Conservation (phyloP, 1,140 invertebrate species). For the Campoletis sonorensis region DNA sequence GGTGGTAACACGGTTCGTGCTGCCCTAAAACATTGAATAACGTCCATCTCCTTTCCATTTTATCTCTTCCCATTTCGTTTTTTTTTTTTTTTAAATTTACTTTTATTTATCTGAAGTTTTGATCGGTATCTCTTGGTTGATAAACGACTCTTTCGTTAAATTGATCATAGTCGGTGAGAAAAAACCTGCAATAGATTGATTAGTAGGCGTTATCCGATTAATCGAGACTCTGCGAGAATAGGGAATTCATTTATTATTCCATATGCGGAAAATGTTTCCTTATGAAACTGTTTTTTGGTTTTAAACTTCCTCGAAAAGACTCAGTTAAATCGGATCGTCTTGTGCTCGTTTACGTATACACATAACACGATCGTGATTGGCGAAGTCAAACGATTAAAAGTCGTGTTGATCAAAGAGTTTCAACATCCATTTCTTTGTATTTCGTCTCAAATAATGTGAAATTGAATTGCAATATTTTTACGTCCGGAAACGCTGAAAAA, state of each 20-base stretch:
- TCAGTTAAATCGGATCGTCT: slow-evolving; percentile 8
- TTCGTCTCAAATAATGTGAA: too few species aligned
- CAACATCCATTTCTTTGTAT: not conserved
- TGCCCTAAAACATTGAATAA: slow-evolving; percentile 65
- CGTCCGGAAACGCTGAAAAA: too few species aligned
- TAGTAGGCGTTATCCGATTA: slow-evolving; percentile 52
- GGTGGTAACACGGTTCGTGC: slow-evolving; percentile 66
- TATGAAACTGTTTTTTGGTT: not conserved
- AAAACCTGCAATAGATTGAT: slow-evolving; percentile 68
- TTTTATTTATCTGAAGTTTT: slow-evolving; percentile 42
- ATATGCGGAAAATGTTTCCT: not conserved
- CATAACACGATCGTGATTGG: slow-evolving; percentile 43
- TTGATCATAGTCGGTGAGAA: slow-evolving; percentile 57
- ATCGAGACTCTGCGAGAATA: not conserved
- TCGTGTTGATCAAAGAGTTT: slow-evolving; percentile 41
- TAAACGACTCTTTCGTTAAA: slow-evolving; percentile 37
- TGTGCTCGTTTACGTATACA: slow-evolving; percentile 22
- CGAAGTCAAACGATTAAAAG: slow-evolving; percentile 23
- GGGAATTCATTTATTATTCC: slow-evolving; percentile 24
- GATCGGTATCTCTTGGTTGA: slow-evolving; percentile 43
- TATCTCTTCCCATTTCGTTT: slow-evolving; percentile 28
- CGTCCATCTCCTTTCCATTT: slow-evolving; percentile 59
- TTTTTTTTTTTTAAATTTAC: slow-evolving; percentile 44
- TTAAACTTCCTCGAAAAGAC: not conserved
- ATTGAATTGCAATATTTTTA: too few species aligned